Evolutionary conservation across 2,888 invertebrate genomes (phyloP).

Genomic region (Pammene aurita): DNA sequence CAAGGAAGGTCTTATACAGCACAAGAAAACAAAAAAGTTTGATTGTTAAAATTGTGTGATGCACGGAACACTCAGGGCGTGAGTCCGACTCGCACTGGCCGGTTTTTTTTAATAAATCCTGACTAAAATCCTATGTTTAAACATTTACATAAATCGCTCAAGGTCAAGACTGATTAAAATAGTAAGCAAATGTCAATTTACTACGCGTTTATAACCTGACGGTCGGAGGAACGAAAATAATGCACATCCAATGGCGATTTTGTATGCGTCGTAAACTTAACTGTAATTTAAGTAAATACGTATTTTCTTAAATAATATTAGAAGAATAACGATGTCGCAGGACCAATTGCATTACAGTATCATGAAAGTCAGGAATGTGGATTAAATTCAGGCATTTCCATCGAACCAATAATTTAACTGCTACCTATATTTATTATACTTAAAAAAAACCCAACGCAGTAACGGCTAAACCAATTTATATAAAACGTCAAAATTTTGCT

Average conservation of each 20-base stretch:
- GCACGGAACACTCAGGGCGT: too few species aligned
- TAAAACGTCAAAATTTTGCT: too few species aligned
- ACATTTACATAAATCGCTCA: conserved; percentile 18
- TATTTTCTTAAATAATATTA: not conserved
- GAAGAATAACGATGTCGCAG: not conserved
- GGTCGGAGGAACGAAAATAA: not conserved
- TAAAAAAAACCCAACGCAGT: too few species aligned
- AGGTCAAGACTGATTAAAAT: conserved; percentile 18
- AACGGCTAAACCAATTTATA: too few species aligned
- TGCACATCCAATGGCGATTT: conserved; percentile 15
- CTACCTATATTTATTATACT: too few species aligned
- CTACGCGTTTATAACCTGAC: conserved; percentile 11
- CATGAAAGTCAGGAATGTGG: too few species aligned
- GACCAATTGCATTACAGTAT: not conserved
- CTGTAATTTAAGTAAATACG: not conserved
- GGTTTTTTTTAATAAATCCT: conserved; percentile 15
- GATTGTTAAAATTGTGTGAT: too few species aligned
- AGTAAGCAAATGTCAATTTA: conserved; percentile 10
- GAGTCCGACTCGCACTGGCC: too few species aligned
- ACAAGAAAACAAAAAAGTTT: too few species aligned
- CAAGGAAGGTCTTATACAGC: too few species aligned
- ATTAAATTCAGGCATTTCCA: too few species aligned
- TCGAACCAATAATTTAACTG: too few species aligned
- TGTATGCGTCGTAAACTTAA: not conserved
- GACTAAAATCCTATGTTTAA: conserved; percentile 9